Conservation (phyloP, 2,797 vertebrate genomes). For the Picus viridis region DNA sequence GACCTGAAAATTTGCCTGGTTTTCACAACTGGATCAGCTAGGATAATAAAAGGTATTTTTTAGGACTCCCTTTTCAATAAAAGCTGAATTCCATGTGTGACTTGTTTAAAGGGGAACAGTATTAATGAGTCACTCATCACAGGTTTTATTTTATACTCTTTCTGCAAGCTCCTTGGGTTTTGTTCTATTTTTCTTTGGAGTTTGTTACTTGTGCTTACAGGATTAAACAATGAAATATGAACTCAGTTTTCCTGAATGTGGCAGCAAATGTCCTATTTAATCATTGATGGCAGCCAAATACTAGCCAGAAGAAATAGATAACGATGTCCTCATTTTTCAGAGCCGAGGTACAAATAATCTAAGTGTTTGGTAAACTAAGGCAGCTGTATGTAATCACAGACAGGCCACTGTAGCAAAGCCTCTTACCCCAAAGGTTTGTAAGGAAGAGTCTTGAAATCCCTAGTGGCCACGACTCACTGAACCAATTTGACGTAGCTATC, state of each 20-base stretch:
- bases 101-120: not conserved
- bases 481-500: not conserved
- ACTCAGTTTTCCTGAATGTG: not conserved
- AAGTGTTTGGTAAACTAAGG: not conserved
- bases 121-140: constrained; percentile 13
- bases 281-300: not conserved
- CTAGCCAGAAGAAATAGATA: not conserved
- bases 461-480: not conserved
- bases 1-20: not conserved
- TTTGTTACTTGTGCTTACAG: not conserved
- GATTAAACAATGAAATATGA: not conserved
- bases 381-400: not conserved
- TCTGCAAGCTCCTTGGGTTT: not conserved
- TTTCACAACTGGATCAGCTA: not conserved
- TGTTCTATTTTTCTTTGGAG: not conserved
- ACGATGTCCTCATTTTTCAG: not conserved
- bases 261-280: not conserved
- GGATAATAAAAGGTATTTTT: not conserved
- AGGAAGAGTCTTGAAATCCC: not conserved
- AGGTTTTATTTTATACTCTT: not conserved
- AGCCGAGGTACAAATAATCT: not conserved
- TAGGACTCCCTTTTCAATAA: not conserved
- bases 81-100: not conserved
- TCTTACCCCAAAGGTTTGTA: not conserved
- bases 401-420: not conserved